Evolutionary conservation across 1,140 invertebrate species (phyloP), one percentile per base, ranked within the genome.

Genomic region (Anoplophora glabripennis): DNA sequence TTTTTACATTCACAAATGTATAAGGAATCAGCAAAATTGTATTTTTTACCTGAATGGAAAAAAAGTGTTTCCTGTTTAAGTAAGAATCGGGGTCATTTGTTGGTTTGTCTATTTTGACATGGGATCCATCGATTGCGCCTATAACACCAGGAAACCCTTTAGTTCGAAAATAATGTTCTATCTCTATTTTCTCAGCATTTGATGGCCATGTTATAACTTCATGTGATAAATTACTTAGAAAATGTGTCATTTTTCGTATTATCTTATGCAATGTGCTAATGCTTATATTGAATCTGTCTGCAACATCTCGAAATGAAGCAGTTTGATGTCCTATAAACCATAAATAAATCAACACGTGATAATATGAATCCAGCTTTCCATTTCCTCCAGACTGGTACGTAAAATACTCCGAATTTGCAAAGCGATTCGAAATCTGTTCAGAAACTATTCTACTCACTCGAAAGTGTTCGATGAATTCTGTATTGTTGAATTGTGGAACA

Each of bases 311-410:
- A 59, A 66, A 74, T 41, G 41, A 44, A 52, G 66, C 63, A 41
- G 67, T 60, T 63, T 74, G 54, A 64, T 75, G 63, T 14, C 71
- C 68, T 28, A 55, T 61, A 64, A 68, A 75, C 69, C 69, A 75
- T 42, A 75, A 63, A 64, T 70, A 73, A 34, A 62, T 65, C 4
- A 28, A 28, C 21, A 28, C 21, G 21, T 28, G 21, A 28, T 28
- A 28, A 28, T 28, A 28, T 28, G 21, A 28, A 28, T 28, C 21
- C 21, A 28, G 21, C 21, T 28, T 28, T 28, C 21, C 21, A 28
- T 28, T 28, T 28, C 21, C 21, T 28, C 21, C 21, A 28, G 21
- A 28, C 3, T 28, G 21, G 21, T 28, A 28, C 21, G 21, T 28
- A 28, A 3, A 28, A 28, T 28, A 28, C 21, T 28, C 21, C 21